Conservation (phyloP, 2,888 invertebrate species). For the Coelinius sp. region DNA sequence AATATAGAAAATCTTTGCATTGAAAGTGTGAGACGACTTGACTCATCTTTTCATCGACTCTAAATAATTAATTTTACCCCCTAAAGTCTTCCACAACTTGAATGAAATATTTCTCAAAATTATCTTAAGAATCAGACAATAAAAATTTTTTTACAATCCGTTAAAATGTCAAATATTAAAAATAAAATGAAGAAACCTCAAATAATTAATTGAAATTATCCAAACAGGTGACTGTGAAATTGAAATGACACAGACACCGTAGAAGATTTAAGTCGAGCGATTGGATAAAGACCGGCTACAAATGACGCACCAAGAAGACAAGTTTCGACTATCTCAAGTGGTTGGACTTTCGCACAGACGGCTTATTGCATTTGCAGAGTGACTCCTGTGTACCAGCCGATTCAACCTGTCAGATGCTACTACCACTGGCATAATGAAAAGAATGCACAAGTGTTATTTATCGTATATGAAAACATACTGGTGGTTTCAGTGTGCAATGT, state of each 20-base stretch:
- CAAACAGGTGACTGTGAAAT: neutral
- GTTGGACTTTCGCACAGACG: neutral
- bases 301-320: conserved; percentile 13
- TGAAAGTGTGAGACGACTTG: too few species aligned
- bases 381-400: conserved; percentile 9
- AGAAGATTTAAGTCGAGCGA: neutral
- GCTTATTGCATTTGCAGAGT: neutral
- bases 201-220: conserved; percentile 12
- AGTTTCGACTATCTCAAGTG: neutral
- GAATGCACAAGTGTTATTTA: neutral
- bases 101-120: too few species aligned
- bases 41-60: too few species aligned
- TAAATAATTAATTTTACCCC: too few species aligned
- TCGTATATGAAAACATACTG: neutral
- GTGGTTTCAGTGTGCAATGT: neutral
- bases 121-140: too few species aligned
- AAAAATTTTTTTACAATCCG: too few species aligned
- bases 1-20: too few species aligned
- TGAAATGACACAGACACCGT: conserved; percentile 21
- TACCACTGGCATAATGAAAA: neutral
- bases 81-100: too few species aligned
- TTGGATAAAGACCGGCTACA: conserved; percentile 14
- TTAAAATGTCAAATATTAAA: neutral
- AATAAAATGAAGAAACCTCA: neutral
- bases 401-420: conserved; percentile 26